Conservation (phyloP, 2,888 invertebrate species). For the Lepidocyrtinus sp. region DNA sequence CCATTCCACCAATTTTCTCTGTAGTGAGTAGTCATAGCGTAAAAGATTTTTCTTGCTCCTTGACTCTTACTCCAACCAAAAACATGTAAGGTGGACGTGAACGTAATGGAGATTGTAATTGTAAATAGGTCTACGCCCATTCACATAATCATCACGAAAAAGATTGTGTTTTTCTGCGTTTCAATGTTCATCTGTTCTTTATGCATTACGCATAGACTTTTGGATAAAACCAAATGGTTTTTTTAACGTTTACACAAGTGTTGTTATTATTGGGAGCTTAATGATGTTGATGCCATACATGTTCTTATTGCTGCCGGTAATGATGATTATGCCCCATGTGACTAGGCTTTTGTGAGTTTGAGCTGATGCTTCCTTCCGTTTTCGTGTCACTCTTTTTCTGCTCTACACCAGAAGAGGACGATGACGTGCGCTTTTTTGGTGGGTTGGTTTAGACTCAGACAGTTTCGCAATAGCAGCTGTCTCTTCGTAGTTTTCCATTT, state of each 20-base stretch:
- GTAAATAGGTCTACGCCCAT: conserved; percentile 29
- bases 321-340: not conserved
- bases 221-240: not conserved
- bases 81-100: not conserved
- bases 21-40: not conserved
- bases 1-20: conserved; percentile 37
- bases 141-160: conserved; percentile 26
- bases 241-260: conserved; percentile 26
- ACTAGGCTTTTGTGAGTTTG: too few species aligned
- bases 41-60: not conserved
- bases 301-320: conserved; percentile 30
- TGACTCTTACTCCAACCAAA: not conserved
- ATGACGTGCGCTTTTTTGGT: conserved; percentile 20
- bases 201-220: too few species aligned
- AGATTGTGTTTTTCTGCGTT: conserved; percentile 25
- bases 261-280: conserved; percentile 34
- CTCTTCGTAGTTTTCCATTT: too few species aligned
- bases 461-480: too few species aligned
- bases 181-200: not conserved
- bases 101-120: not conserved
- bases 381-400: not conserved
- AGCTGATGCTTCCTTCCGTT: conserved; percentile 47
- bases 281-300: conserved; percentile 22
- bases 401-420: conserved; percentile 1
- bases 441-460: not conserved